phyloP scores from a whole-genome alignment of 2,113 vertebrate species.

The Eulemur rufifrons region DNA sequence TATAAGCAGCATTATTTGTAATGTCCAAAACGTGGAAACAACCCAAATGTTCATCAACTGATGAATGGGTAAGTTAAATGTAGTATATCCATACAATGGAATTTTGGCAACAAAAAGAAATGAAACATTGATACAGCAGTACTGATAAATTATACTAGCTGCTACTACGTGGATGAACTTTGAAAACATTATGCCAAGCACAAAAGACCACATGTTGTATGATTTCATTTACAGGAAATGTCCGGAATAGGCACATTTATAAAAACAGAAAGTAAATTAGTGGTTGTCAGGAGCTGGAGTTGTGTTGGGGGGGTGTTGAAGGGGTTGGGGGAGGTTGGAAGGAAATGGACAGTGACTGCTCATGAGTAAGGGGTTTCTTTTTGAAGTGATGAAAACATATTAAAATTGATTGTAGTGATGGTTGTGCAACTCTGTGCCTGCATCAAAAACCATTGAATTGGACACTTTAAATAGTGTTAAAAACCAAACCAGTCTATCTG shows the following conservation, averaged over 20 bases:
- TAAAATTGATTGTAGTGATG: background rate
- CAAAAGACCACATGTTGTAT: background rate
- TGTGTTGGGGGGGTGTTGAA: too few relatives aligned
- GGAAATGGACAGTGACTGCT: background rate
- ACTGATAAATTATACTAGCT: background rate
- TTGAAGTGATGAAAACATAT: background rate
- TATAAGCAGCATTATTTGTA: background rate
- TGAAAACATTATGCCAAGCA: background rate
- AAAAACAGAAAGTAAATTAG: background rate
- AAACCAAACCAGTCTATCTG: background rate
- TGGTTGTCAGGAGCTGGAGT: too few relatives aligned
- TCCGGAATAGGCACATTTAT: background rate
- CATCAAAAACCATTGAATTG: background rate
- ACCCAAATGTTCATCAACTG: background rate
- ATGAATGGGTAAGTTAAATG: background rate
- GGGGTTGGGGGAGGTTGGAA: background rate
- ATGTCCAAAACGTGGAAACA: background rate
- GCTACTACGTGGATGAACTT: background rate
- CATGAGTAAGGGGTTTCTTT: background rate
- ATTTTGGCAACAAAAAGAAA: background rate
- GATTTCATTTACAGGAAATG: background rate
- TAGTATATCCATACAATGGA: too few relatives aligned
- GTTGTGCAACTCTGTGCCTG: background rate
- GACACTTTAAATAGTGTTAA: background rate
- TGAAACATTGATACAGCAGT: background rate